Evolutionary conservation across 2,888 invertebrate genomes (phyloP).

Genomic region (Drosophila gaucha): DNA sequence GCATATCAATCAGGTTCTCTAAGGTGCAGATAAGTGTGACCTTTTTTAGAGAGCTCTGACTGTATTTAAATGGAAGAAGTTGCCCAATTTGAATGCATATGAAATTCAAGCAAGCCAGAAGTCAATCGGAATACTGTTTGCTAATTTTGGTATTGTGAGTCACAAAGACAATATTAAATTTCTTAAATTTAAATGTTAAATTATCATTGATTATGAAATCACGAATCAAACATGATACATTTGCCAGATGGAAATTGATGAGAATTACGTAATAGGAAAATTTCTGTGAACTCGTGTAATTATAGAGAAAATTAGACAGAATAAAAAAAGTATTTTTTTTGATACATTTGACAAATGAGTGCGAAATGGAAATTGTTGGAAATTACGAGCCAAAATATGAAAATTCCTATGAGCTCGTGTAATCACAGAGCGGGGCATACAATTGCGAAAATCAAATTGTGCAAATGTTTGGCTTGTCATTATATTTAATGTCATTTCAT

Average conservation of each 20-base stretch:
- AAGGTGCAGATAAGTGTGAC: not conserved
- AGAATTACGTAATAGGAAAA: no score
- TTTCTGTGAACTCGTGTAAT: not conserved
- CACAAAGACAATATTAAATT: constrained; percentile 3
- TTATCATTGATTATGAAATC: constrained; percentile 2
- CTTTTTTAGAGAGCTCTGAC: constrained; percentile 6
- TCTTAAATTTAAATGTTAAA: no score
- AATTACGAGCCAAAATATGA: not conserved
- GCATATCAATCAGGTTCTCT: not conserved
- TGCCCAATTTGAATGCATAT: constrained; percentile 17
- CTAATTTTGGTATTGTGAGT: constrained; percentile 19
- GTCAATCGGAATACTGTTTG: constrained; percentile 5
- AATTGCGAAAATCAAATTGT: constrained; percentile 19
- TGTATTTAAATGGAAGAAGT: constrained; percentile 9
- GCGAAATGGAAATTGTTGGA: not conserved
- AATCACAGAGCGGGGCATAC: constrained; percentile 3
- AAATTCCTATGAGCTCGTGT: not conserved
- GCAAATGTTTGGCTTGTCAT: constrained; percentile 32
- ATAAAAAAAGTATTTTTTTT: no score
- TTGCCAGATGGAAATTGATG: not conserved
- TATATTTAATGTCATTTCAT: constrained; percentile 45
- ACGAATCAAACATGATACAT: not conserved
- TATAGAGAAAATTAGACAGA: not conserved
- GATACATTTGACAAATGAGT: no score
- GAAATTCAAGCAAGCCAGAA: constrained; percentile 8